Conservation (phyloP, 1,140 invertebrate species). For the Neelides sp. region DNA sequence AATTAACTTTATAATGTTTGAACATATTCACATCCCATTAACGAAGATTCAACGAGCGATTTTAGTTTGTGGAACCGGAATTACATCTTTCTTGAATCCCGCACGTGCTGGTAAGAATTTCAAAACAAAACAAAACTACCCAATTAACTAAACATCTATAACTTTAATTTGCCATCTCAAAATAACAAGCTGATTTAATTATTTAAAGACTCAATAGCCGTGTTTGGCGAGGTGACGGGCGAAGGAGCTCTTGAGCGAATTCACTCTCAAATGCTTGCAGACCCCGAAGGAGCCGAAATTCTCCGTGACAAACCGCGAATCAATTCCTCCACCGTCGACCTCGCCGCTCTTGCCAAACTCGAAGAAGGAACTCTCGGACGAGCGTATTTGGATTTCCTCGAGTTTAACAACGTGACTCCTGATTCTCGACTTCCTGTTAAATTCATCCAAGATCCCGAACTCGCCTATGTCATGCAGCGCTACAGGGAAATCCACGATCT, state of each 20-base stretch:
- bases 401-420: conserved; percentile 74
- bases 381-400: conserved; percentile 68
- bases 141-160: background rate
- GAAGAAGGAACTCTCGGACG: conserved; percentile 66
- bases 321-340: conserved; percentile 66
- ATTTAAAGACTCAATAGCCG: conserved; percentile 44
- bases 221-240: conserved; percentile 46
- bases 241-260: conserved; percentile 36
- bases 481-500: conserved; percentile 95
- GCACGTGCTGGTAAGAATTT: conserved; percentile 20
- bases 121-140: conserved; percentile 29
- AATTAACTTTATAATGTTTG: no score
- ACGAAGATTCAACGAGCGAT: conserved; percentile 17
- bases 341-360: conserved; percentile 53
- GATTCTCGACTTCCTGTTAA: conserved; percentile 76
- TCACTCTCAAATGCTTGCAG: conserved; percentile 37
- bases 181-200: conserved; percentile 18
- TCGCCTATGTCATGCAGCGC: conserved; percentile 92
- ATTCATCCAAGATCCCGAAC: conserved; percentile 78
- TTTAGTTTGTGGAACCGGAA: conserved; percentile 21
- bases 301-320: conserved; percentile 65
- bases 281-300: conserved; percentile 36
- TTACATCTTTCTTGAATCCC: conserved; percentile 28
- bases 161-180: no score
- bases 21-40: no score